These are phyloP conservation scores for Griposia aprilina DNA, from an alignment of 2,888 invertebrate genomes.

Conservation along the genomic window DNA sequence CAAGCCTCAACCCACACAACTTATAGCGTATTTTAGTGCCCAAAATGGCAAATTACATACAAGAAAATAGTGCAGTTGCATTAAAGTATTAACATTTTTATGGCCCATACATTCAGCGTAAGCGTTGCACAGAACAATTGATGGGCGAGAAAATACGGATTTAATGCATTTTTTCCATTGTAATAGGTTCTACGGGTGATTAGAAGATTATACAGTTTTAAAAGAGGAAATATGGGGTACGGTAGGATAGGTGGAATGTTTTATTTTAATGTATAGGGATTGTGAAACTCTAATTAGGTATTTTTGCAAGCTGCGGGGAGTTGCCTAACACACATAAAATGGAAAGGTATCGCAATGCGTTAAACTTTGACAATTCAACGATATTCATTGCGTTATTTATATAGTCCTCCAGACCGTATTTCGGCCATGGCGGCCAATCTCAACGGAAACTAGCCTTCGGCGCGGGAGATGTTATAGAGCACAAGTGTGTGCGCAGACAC, in stretches of 20 bases:
- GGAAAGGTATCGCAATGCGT: too few species aligned
- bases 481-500: too few species aligned
- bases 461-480: too few species aligned
- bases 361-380: too few species aligned
- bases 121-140: slow-evolving; percentile 83
- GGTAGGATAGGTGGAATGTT: background rate
- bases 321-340: too few species aligned
- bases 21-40: slow-evolving; percentile 82
- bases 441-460: too few species aligned
- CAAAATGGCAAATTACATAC: slow-evolving; percentile 88
- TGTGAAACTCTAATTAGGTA: background rate
- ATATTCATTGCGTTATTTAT: too few species aligned
- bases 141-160: slow-evolving; percentile 82
- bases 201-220: slow-evolving; percentile 67
- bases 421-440: too few species aligned
- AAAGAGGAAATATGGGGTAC: slow-evolving; percentile 35
- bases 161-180: slow-evolving; percentile 80
- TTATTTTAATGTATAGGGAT: background rate
- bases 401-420: too few species aligned
- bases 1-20: slow-evolving; percentile 55
- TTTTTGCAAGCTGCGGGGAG: background rate
- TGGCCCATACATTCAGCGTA: slow-evolving; percentile 86
- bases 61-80: slow-evolving; percentile 89
- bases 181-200: slow-evolving; percentile 75
- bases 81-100: slow-evolving; percentile 90